phyloP scores from a whole-genome alignment of 2,113 vertebrate genomes.

The Dipodomys ordii region DNA sequence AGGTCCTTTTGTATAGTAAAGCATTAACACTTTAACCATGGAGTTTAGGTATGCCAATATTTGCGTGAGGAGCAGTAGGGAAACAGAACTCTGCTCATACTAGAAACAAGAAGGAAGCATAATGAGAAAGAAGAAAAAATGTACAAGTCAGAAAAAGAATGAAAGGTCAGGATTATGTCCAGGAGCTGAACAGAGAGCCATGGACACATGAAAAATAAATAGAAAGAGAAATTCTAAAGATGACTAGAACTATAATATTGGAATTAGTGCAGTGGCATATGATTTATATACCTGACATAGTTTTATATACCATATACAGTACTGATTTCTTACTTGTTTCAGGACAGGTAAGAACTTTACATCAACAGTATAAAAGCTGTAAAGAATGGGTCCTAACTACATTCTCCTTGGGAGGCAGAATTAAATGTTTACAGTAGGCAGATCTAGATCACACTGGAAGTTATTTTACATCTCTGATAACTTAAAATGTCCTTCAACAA shows the following conservation, averaged over 20 bases:
- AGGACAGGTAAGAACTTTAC: background rate
- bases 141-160: background rate
- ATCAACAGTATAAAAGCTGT: background rate
- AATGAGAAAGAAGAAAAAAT: background rate
- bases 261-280: background rate
- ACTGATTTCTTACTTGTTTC: slow-evolving; percentile 15
- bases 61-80: background rate
- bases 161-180: background rate
- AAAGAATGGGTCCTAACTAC: background rate
- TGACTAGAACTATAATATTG: background rate
- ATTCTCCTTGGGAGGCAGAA: background rate
- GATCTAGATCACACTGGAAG: background rate
- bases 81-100: background rate
- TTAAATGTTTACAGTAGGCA: background rate
- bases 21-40: slow-evolving; percentile 38
- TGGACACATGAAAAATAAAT: background rate
- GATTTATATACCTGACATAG: background rate
- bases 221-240: background rate
- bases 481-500: background rate
- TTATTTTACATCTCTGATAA: background rate
- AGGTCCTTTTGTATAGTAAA: slow-evolving; percentile 48
- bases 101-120: background rate
- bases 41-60: slow-evolving; percentile 50
- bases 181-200: background rate
- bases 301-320: background rate